A percentile compares a stretch with the other conserved stretches of the same genome.
phyloP scores from a whole-genome alignment of 2,113 vertebrate genomes.

The Cebidichthys violaceus region DNA sequence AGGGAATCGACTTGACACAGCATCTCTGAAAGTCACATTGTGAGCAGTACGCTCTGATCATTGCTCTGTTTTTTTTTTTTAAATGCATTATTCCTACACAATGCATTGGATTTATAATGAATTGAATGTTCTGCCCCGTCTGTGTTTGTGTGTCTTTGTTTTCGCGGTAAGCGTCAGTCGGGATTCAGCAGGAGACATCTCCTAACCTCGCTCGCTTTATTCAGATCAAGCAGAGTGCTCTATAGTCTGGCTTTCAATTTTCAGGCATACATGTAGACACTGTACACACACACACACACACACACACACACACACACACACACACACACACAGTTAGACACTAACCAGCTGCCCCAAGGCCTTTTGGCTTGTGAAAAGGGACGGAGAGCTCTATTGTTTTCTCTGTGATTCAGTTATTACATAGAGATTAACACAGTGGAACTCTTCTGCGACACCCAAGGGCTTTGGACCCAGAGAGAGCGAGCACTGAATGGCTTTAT shows the following conservation, averaged over 20 bases:
- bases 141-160: constrained; percentile 45
- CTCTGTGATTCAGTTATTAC: constrained; percentile 78
- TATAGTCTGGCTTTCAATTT: constrained; percentile 49
- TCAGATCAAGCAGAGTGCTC: constrained; percentile 38
- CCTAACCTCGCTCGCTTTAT: constrained; percentile 23
- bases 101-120: constrained; percentile 36
- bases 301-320: constrained; percentile 4
- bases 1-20: constrained; percentile 26
- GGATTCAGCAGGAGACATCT: constrained; percentile 13
- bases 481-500: constrained; percentile 53
- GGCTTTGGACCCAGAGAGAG: constrained; percentile 69
- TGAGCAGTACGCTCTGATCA: constrained; percentile 29
- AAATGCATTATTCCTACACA: constrained; percentile 14
- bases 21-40: constrained; percentile 25
- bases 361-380: constrained; percentile 73
- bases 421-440: constrained; percentile 76
- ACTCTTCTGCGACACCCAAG: constrained; percentile 69
- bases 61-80: constrained; percentile 2
- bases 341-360: constrained; percentile 71
- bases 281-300: constrained; percentile 1
- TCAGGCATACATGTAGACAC: background rate
- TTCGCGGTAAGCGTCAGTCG: constrained; percentile 28
- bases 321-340: constrained; percentile 28
- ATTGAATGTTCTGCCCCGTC: constrained; percentile 22
- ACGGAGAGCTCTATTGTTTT: constrained; percentile 71